phyloP scores from a whole-genome alignment of 1,140 invertebrate species.

The Drosophila navojoa region DNA sequence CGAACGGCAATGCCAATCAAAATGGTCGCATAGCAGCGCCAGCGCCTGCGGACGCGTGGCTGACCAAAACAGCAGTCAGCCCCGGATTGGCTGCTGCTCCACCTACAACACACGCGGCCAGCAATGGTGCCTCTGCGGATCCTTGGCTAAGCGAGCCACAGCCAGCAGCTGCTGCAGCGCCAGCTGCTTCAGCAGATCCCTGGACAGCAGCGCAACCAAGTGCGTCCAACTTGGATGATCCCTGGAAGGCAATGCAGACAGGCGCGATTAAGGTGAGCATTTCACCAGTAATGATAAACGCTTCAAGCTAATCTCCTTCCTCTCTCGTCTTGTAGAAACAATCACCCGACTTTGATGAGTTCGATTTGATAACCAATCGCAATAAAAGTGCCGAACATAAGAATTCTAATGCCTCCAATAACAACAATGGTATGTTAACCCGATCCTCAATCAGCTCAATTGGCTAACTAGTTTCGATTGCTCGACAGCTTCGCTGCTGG shows the following conservation, averaged over 20 bases:
- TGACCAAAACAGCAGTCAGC: slow-evolving; percentile 58
- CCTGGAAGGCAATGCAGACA: slow-evolving; percentile 70
- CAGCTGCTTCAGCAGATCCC: slow-evolving; percentile 60
- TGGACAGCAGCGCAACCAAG: slow-evolving; percentile 76
- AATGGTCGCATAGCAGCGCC: slow-evolving; percentile 56
- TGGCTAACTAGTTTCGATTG: background rate
- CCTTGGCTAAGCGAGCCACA: slow-evolving; percentile 85
- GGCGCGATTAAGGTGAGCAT: slow-evolving; percentile 60
- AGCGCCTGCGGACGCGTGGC: slow-evolving; percentile 65
- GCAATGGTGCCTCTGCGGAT: slow-evolving; percentile 84
- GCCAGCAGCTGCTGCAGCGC: slow-evolving; percentile 54
- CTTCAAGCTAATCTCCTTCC: slow-evolving; percentile 5
- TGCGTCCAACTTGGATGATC: slow-evolving; percentile 83
- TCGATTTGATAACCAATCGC: slow-evolving; percentile 91
- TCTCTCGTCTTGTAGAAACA: slow-evolving; percentile 56
- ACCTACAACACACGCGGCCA: slow-evolving; percentile 52
- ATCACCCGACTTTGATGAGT: slow-evolving; percentile 91
- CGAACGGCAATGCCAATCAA: slow-evolving; percentile 71
- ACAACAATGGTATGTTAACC: slow-evolving; percentile 83
- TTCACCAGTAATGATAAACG: background rate
- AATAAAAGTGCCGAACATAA: slow-evolving; percentile 84
- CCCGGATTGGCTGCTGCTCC: slow-evolving; percentile 54
- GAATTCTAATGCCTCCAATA: slow-evolving; percentile 74
- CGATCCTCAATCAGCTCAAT: background rate
- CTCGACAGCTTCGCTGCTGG: slow-evolving; percentile 71